Evolutionary conservation across 2,113 vertebrate genomes (phyloP), one percentile per base, ranked within the genome.

Genomic region (Cyphomyrus discorhynchus): DNA sequence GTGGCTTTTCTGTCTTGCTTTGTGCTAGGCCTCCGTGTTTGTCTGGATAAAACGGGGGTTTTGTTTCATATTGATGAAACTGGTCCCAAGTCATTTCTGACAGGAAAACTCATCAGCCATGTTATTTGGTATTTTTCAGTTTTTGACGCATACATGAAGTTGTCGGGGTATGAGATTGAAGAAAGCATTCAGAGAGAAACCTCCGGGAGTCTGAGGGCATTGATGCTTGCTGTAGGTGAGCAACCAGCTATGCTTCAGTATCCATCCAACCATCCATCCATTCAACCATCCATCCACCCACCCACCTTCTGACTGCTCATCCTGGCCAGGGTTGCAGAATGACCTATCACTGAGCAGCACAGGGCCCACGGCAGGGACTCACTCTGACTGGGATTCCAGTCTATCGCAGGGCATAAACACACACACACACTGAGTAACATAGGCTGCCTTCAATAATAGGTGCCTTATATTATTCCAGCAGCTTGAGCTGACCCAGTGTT

Each of bases 201-300:
- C 45, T 97, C 96, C 0, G 98, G 98, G 5, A 96, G 97, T 88
- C 87, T 99, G 92, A 97, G 98, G 94, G 95, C 95, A 50, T 92
- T 98, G 5, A 95, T 99, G n/a, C 92, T 99, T 27, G 98, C 98
- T 88, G 94, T 98, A 47, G 98, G 98, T 99, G 95, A 95, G 96
- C 88, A 89, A 0, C 77, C 24, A 19, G 47, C 27, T 19, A 10
- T 3, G n/a, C 8, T 21, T 24, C 21, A 0, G 35, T 7, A 3
- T 83, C 15, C 5, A 4, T 35, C 15, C 5, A 24, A 21, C 58
- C 39, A 3, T 35, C 15, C 5, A 24, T 53, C 56, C 35, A 3
- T 83, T n/a, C n/a, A n/a, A n/a, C 15, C 5, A 3, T 9, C n/a
- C 24, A 15, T 58, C 56, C 56, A 21, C 21, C 56, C 56, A 27